Evolutionary conservation across 2,888 invertebrate genomes (phyloP).

Genomic region (Slavum lentiscoides): DNA sequence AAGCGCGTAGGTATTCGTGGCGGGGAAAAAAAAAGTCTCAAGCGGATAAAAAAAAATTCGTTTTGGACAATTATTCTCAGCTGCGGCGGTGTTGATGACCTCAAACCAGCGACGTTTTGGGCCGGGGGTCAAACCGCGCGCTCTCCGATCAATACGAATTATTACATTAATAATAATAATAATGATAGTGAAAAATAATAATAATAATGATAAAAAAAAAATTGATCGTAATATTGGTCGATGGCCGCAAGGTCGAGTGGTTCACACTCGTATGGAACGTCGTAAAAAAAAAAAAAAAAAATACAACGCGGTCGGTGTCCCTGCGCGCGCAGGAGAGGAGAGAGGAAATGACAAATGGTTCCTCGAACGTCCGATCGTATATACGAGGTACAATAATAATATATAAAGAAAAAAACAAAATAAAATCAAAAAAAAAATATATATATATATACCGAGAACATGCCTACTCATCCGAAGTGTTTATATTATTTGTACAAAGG

Average conservation of each 20-base stretch:
- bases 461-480: constrained; percentile 54
- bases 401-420: constrained; percentile 47
- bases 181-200: constrained; percentile 35
- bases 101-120: constrained; percentile 38
- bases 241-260: constrained; percentile 52
- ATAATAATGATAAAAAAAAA: constrained; percentile 24
- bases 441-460: constrained; percentile 48
- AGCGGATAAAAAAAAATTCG: constrained; percentile 47
- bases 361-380: constrained; percentile 51
- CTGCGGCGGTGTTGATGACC: constrained; percentile 46
- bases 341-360: constrained; percentile 51
- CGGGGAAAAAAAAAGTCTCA: background rate
- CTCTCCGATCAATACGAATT: constrained; percentile 52
- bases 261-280: constrained; percentile 43
- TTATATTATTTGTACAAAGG: constrained; percentile 54
- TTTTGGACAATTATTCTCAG: constrained; percentile 19
- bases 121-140: constrained; percentile 43
- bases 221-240: constrained; percentile 53
- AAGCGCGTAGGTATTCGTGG: background rate
- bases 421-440: constrained; percentile 25
- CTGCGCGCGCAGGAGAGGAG: constrained; percentile 31
- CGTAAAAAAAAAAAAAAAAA: background rate
- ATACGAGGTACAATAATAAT: background rate
- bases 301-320: constrained; percentile 48
- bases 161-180: constrained; percentile 51